A percentile compares a stretch with the other conserved stretches of the same genome.
Conservation (phyloP, 1,140 invertebrate species). For the Orius insidiosus region DNA sequence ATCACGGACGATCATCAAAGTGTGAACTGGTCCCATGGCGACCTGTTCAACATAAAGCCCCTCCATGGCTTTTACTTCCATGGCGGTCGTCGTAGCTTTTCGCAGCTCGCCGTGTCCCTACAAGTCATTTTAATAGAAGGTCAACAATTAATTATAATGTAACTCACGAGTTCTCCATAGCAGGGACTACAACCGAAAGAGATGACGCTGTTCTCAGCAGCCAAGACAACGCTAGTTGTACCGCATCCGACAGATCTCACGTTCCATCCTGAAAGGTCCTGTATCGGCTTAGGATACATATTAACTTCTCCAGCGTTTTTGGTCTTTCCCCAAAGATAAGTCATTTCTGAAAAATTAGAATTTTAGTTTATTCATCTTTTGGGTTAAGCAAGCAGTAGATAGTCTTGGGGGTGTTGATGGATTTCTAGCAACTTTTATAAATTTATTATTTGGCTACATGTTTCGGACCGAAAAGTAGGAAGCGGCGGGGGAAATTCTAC, state of each 20-base stretch:
- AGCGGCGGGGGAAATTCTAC: too few relatives aligned
- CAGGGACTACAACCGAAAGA: conserved; percentile 83
- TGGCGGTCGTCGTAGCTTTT: conserved; percentile 73
- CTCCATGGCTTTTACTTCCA: conserved; percentile 70
- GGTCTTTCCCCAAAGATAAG: conserved; percentile 79
- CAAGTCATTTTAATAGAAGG: conserved; percentile 10
- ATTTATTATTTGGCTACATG: too few relatives aligned
- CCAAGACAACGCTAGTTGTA: conserved; percentile 65
- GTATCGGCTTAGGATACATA: conserved; percentile 93
- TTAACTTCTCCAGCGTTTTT: conserved; percentile 81
- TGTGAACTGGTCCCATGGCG: conserved; percentile 69
- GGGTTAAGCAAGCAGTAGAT: too few relatives aligned
- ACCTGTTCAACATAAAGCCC: conserved; percentile 64
- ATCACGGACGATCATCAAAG: conserved; percentile 49
- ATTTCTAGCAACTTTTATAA: too few relatives aligned
- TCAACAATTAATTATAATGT: neutral
- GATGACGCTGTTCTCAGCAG: conserved; percentile 77
- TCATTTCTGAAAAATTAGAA: too few relatives aligned
- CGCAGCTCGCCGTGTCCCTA: conserved; percentile 75
- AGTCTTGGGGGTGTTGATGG: too few relatives aligned
- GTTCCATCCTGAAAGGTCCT: conserved; percentile 80
- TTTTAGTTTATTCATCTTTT: too few relatives aligned
- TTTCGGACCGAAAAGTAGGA: too few relatives aligned
- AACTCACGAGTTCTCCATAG: conserved; percentile 70
- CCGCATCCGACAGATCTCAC: conserved; percentile 64